Percentiles rank a stretch among this genome's conserved stretches.
These are phyloP conservation scores for Cynocephalus volans DNA, from an alignment of 2,113 vertebrate genomes.

Conservation along the genomic window DNA sequence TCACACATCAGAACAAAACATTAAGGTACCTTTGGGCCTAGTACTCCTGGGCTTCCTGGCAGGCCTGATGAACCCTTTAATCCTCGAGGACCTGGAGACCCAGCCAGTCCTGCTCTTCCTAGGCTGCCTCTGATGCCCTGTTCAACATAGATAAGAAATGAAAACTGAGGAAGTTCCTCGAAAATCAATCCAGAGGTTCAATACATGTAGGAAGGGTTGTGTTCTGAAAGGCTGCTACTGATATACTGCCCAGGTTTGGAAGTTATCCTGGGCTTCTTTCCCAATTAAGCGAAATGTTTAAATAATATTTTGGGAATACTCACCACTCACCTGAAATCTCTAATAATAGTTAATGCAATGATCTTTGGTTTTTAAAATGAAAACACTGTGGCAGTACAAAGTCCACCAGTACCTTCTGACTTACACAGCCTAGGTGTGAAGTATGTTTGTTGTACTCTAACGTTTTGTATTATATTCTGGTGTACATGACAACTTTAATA, in stretches of 20 bases:
- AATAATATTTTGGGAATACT: neutral
- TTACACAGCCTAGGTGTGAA: neutral
- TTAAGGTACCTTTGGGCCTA: conserved; percentile 92
- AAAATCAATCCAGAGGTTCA: neutral
- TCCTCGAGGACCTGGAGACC: conserved; percentile 93
- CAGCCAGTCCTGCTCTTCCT: conserved; percentile 91
- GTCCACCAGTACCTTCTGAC: neutral
- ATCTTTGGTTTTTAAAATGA: conserved; percentile 20
- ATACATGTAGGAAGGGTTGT: neutral
- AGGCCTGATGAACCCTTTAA: conserved; percentile 92
- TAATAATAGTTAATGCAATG: conserved; percentile 32
- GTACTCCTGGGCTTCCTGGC: conserved; percentile 91
- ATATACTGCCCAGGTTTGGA: neutral
- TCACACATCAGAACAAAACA: neutral
- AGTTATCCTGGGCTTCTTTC: neutral
- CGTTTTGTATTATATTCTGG: neutral
- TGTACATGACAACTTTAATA: neutral
- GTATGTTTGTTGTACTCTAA: neutral
- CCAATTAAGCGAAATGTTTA: neutral
- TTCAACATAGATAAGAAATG: conserved; percentile 69
- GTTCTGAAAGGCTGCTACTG: neutral
- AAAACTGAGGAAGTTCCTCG: neutral
- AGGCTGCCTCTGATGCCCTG: conserved; percentile 92
- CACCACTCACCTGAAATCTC: neutral
- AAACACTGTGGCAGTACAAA: conserved; percentile 49